Evolutionary conservation across 2,888 invertebrate species (phyloP), one percentile per base, ranked within the genome.

Genomic region (Cactoblastis cactorum): DNA sequence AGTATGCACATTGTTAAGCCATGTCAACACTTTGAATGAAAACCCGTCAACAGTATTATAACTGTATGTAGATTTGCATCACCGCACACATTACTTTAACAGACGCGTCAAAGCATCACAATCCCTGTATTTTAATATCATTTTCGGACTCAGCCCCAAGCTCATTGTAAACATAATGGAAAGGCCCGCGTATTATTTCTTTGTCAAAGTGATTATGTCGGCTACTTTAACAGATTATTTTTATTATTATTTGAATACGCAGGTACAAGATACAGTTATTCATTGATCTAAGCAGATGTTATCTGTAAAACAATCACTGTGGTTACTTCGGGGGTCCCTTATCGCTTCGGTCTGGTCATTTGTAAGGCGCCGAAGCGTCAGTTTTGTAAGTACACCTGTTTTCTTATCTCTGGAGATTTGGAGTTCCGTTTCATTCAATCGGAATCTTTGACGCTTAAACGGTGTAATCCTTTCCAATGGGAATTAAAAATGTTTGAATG

Each of bases 161-260:
- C 74, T 74, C 74, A 77, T 82, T 82, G 77, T 77, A 54, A 51
- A 61, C 59, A 82, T 83, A 82, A 83, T 69, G 59, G 71, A 62
- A 63, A 53, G 51, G 65, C 74, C 71, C 65, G 71, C 60, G 77
- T 68, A 79, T 79, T 83, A 83, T 83, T 79, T 77, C 62, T 69
- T 68, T 82, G 82, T 75, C 67, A 69, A 73, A 72, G 74, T 75
- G 70, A 74, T 74, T 69, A 52, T 62, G 77, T 82, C 88, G 88
- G 88, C 84, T 85, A 87, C 88, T 86, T 87, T 87, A 80, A 74
- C 80, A 76, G 88, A 87, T 87, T 85, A 87, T 63, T 61, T 67
- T 71, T 66, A 74, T 84, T 83, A 83, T 83, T 61, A 43, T 24
- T 73, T 74, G 70, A 80, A 82, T 74, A 75, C 73, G 69, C 69